These are phyloP conservation scores for Monarcha castaneiventris DNA, from an alignment of 2,113 vertebrate genomes.

Conservation along the genomic window DNA sequence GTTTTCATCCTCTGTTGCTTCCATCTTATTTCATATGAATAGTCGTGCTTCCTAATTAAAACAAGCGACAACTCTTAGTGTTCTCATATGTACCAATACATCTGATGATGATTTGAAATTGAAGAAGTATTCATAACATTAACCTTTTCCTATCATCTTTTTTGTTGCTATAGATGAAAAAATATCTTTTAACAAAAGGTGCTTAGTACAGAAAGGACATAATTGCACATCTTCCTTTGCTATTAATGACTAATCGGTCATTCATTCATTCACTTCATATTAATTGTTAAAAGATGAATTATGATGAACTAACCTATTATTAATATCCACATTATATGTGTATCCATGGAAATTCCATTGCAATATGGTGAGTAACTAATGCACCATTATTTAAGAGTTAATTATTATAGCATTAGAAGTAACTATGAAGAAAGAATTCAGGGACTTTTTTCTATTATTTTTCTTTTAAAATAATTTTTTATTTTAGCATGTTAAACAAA, in stretches of 20 bases:
- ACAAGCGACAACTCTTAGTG: not conserved
- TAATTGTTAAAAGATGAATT: slow-evolving; percentile 61
- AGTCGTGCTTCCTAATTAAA: not conserved
- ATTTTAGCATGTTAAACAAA: not conserved
- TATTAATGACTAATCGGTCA: slow-evolving; percentile 40
- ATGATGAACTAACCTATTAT: slow-evolving; percentile 32
- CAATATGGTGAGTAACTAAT: slow-evolving; percentile 52
- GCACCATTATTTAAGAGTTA: slow-evolving; percentile 36
- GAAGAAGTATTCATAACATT: not conserved
- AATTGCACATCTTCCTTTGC: not conserved
- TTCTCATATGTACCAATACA: not conserved
- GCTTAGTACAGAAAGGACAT: slow-evolving; percentile 8
- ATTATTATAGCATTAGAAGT: slow-evolving; percentile 44
- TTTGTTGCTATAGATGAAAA: not conserved
- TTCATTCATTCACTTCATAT: slow-evolving; percentile 29
- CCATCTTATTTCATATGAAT: not conserved
- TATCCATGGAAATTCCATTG: slow-evolving; percentile 46
- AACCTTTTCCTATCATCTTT: not conserved
- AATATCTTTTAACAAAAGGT: not conserved
- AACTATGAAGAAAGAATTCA: not conserved
- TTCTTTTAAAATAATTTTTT: not conserved
- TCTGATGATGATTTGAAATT: not conserved
- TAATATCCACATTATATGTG: slow-evolving; percentile 56
- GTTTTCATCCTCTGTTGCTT: not conserved
- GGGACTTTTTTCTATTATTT: not conserved